Percentiles rank a stretch among this genome's conserved stretches.
phyloP scores from a whole-genome alignment of 1,140 invertebrate species.

The Mylabris phalerata region DNA sequence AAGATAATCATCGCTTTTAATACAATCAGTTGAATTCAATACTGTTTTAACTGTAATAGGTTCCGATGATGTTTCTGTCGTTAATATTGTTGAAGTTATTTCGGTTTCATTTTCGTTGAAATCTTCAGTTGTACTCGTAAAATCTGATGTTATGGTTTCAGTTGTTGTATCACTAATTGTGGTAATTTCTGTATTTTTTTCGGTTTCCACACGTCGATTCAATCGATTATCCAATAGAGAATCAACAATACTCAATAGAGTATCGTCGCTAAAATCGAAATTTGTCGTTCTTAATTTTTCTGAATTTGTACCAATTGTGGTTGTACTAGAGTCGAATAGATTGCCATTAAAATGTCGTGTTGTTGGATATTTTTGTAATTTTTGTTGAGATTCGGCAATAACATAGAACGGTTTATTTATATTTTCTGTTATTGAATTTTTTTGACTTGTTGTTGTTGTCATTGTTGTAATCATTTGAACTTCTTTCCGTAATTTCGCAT shows the following conservation, averaged over 20 bases:
- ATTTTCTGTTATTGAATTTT: conserved; percentile 4
- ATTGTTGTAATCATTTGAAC: conserved; percentile 18
- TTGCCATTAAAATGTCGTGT: conserved; percentile 30
- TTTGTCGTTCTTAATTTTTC: conserved; percentile 16
- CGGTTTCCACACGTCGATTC: conserved; percentile 14
- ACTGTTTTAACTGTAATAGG: conserved; percentile 29
- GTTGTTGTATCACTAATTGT: conserved; percentile 7
- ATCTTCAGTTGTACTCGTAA: background rate
- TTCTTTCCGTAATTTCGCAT: conserved; percentile 50
- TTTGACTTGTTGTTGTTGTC: conserved; percentile 9
- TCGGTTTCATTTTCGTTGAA: background rate
- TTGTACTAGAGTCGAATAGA: conserved; percentile 17
- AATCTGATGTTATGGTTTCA: conserved; percentile 13
- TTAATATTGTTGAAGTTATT: conserved; percentile 4
- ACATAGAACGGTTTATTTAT: conserved; percentile 22
- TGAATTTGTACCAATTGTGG: background rate
- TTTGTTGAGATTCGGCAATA: conserved; percentile 21
- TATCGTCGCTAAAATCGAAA: conserved; percentile 15
- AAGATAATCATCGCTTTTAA: conserved; percentile 5
- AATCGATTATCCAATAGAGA: conserved; percentile 20
- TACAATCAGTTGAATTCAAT: conserved; percentile 35
- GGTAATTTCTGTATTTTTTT: conserved; percentile 5
- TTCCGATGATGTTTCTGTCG: conserved; percentile 4
- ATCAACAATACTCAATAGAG: conserved; percentile 25
- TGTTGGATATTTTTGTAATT: conserved; percentile 23